Conservation (phyloP, 2,888 invertebrate species). For the Orchestes rusci region DNA sequence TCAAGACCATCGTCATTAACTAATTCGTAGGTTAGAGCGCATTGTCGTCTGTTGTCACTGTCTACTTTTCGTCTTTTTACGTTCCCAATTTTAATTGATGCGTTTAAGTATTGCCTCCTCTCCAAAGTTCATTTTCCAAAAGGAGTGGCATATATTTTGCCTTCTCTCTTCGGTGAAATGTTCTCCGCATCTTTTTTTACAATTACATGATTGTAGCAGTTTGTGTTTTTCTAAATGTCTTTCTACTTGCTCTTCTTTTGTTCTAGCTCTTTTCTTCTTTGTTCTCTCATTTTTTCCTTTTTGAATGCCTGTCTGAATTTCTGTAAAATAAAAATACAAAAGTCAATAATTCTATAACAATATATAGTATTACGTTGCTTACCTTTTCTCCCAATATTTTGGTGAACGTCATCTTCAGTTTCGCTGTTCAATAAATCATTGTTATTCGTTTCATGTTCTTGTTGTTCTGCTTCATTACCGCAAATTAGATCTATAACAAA, state of each 20-base stretch:
- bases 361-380: no score
- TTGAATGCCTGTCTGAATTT: not conserved
- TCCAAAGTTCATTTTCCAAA: constrained; percentile 1
- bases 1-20: not conserved
- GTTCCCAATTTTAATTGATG: not conserved
- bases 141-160: not conserved
- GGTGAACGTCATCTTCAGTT: no score
- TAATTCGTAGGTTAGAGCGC: not conserved
- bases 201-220: not conserved
- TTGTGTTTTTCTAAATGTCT: not conserved
- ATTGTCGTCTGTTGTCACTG: not conserved
- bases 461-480: no score
- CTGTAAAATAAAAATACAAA: no score
- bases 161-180: not conserved
- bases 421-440: no score
- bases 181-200: not conserved
- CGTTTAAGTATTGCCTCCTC: not conserved
- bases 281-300: not conserved
- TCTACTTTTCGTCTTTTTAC: constrained; percentile 2
- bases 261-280: not conserved
- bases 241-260: not conserved
- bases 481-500: no score
- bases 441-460: no score
- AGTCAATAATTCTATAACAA: no score
- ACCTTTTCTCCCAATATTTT: no score